Base-by-base conservation (phyloP, 2,888 invertebrate genomes). In the Cheilosia vulpina region DNA sequence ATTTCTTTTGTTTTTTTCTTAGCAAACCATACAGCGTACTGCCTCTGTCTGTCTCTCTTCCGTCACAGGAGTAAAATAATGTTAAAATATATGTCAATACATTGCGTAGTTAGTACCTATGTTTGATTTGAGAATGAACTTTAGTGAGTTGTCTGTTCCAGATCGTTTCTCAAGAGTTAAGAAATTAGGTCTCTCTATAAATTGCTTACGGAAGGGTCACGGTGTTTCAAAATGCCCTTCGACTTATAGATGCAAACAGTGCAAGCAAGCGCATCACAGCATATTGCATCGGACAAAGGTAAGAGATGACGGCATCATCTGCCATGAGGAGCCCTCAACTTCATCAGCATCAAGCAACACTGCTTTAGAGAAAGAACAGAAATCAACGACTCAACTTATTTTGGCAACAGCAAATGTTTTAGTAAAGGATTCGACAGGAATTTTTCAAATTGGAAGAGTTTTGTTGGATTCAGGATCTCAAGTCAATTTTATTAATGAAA, bases 381-480 rank as follows among this genome's bases (percentile, higher is more conserved):
- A 41, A 38, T 38, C 57, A 45, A 63, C 27, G n/a, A 27, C 41
- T 19, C 50, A 80, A 52, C 34, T 66, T 6, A 60, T 79, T 17
- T 19, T 73, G n/a, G 58, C 73, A 11, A 79, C 79, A 11, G 65
- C 63, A 17, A 6, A 72, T 2, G 63, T 78, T 55, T 38, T 71
- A 13, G 21, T 72, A 3, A 21, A 63, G 27, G 55, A 78, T 21
- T 11, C 31, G 9, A 31, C 9, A 31, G 31, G 31, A 1, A 31
- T 7, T 31, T 31, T 9, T 31, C 9, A 80, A 31, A 19, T 76
- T 0, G 52, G 53, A 21, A 19, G 73, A 38, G 53, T 24, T 31
- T 31, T 57, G 6, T 11, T 75, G 1, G 80, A 75, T 53, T 80
- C 75, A 1, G 58, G 75, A 1, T 80, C 68, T 0, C 62, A 81